These are phyloP conservation scores for Drosophila nr. fundita DNA, from an alignment of 2,888 invertebrate species.

Conservation along the genomic window DNA sequence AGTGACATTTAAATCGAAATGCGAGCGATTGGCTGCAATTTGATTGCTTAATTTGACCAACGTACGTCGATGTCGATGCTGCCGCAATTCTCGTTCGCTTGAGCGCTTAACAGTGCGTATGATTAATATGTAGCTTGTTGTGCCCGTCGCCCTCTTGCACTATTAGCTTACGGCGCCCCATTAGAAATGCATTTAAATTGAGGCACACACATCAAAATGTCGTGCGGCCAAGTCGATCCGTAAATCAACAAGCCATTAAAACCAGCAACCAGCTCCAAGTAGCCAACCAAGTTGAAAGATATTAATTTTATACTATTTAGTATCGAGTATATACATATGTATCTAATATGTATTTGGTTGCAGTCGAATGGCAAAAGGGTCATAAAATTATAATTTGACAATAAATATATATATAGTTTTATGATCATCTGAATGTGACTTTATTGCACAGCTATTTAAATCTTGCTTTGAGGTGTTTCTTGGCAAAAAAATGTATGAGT, in stretches of 20 bases:
- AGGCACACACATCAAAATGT: conserved; percentile 70
- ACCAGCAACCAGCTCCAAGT: conserved; percentile 21
- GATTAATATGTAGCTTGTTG: conserved; percentile 62
- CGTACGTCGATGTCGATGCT: conserved; percentile 11
- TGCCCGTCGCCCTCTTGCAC: conserved; percentile 30
- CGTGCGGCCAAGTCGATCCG: conserved; percentile 48
- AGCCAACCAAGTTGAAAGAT: conserved; percentile 27
- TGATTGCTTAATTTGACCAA: conserved; percentile 59
- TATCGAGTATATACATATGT: conserved; percentile 29
- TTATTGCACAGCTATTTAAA: conserved; percentile 31
- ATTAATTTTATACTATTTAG: conserved; percentile 50
- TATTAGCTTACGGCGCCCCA: conserved; percentile 43
- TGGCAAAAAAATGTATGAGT: conserved; percentile 4
- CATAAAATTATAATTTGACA: conserved; percentile 53
- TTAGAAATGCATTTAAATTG: conserved; percentile 74
- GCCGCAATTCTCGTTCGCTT: conserved; percentile 21
- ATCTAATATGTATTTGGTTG: conserved; percentile 25
- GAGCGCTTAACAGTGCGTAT: conserved; percentile 65
- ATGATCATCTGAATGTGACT: conserved; percentile 25
- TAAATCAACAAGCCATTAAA: conserved; percentile 74
- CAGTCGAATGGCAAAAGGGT: conserved; percentile 33
- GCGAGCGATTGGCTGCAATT: conserved; percentile 53
- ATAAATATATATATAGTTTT: not conserved
- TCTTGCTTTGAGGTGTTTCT: conserved; percentile 3
- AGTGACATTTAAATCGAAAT: conserved; percentile 66